A percentile compares a stretch with the other conserved stretches of the same genome.
Evolutionary conservation across 92 coral and sea anemone species (phyloP).

Genomic region (Phenganax subtilis): DNA sequence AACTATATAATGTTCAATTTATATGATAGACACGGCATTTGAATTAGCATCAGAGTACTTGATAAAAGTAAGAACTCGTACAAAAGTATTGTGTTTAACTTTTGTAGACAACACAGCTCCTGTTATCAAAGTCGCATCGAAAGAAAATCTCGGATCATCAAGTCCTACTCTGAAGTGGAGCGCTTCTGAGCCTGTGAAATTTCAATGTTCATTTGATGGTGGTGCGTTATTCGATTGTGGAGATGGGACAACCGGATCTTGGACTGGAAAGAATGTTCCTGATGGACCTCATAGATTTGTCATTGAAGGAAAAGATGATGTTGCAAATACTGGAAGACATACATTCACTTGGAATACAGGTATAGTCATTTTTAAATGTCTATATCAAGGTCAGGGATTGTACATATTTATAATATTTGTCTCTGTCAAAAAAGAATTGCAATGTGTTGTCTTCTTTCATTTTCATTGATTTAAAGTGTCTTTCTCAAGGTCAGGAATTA

Average conservation of each 20-base stretch:
- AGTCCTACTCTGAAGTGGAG: slow-evolving; percentile 19
- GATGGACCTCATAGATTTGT: slow-evolving; percentile 27
- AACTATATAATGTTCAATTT: no score
- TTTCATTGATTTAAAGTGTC: no score
- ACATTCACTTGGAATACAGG: slow-evolving; percentile 29
- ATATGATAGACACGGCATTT: no score
- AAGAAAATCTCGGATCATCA: background rate
- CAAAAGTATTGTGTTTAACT: no score
- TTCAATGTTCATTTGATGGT: slow-evolving; percentile 29
- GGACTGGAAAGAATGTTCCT: background rate
- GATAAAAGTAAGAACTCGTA: no score
- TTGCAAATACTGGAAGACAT: slow-evolving; percentile 13
- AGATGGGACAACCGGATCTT: slow-evolving; percentile 11
- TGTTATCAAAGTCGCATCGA: background rate
- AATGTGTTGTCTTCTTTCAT: no score
- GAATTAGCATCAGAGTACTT: no score
- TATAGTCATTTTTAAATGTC: background rate
- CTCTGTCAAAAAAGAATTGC: no score
- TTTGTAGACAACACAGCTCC: slow-evolving; percentile 25
- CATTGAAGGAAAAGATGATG: slow-evolving; percentile 17
- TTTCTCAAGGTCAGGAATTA: no score
- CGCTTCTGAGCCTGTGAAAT: slow-evolving; percentile 2
- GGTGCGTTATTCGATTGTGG: background rate
- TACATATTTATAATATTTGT: no score
- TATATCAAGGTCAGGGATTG: no score